Percentiles rank a stretch among this genome's conserved stretches.
phyloP scores from a whole-genome alignment of 2,113 vertebrate genomes.

The Halcyon senegalensis region DNA sequence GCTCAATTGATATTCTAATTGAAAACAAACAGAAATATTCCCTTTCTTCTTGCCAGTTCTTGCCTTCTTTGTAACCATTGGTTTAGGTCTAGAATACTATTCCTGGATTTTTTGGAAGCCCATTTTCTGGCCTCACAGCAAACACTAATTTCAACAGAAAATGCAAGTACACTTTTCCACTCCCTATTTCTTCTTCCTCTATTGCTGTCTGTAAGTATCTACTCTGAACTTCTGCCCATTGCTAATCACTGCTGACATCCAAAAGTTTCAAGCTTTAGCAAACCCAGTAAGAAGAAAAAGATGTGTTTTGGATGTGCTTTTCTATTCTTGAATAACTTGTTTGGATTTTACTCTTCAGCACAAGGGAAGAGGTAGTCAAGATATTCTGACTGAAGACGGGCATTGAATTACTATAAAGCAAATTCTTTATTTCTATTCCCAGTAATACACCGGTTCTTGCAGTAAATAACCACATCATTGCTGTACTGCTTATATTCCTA shows the following conservation, averaged over 20 bases:
- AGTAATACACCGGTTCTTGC: neutral
- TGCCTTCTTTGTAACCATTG: neutral
- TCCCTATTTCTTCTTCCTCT: neutral
- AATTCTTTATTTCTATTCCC: neutral
- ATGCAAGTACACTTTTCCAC: neutral
- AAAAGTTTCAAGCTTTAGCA: neutral
- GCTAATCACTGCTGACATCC: neutral
- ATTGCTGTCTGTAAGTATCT: neutral
- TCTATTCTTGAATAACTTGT: neutral
- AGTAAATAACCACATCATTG: neutral
- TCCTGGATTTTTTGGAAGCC: neutral
- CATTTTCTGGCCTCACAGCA: neutral
- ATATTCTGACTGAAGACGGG: neutral
- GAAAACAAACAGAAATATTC: neutral
- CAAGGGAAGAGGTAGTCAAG: neutral
- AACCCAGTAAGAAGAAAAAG: neutral
- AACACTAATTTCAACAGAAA: neutral
- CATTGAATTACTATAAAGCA: neutral
- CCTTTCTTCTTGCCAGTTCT: neutral
- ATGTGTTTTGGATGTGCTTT: neutral
- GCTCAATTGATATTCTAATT: neutral
- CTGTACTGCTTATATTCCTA: neutral
- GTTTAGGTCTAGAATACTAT: neutral
- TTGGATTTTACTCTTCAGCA: neutral
- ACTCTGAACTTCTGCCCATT: neutral